phyloP scores from a whole-genome alignment of 2,797 vertebrate species.

The Sebastes nivosus region DNA sequence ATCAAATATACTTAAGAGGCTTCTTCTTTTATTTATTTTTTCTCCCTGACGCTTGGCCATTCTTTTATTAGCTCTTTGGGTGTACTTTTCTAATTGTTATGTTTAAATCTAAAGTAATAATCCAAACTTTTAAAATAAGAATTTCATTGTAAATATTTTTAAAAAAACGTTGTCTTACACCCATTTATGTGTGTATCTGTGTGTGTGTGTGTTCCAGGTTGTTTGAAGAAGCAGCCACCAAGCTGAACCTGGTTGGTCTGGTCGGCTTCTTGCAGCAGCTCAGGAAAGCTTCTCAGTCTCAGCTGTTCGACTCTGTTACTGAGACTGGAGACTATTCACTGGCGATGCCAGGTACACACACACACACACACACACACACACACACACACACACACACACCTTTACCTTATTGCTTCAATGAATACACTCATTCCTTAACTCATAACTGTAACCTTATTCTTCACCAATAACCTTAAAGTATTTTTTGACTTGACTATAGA shows the following conservation, averaged over 20 bases:
- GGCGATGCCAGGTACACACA: slow-evolving; percentile 90
- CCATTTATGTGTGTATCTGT: background rate
- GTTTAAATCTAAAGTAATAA: too few relatives aligned
- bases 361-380: background rate
- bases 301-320: slow-evolving; percentile 93
- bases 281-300: slow-evolving; percentile 93
- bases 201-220: slow-evolving; percentile 81
- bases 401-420: background rate
- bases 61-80: too few relatives aligned
- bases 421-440: background rate
- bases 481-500: too few relatives aligned
- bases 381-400: background rate
- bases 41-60: too few relatives aligned
- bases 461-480: background rate
- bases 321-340: slow-evolving; percentile 93
- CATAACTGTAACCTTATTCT: background rate
- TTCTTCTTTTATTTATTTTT: too few relatives aligned
- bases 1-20: background rate
- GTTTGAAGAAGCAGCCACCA: slow-evolving; percentile 93
- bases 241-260: slow-evolving; percentile 91
- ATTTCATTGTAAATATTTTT: too few relatives aligned
- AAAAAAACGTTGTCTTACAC: too few relatives aligned
- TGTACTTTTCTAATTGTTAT: too few relatives aligned
- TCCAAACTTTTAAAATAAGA: too few relatives aligned
- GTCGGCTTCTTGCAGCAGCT: slow-evolving; percentile 94